Evolutionary conservation across 2,113 vertebrate species (phyloP), one percentile per base, ranked within the genome.

Genomic region (Aptenodytes patagonicus): DNA sequence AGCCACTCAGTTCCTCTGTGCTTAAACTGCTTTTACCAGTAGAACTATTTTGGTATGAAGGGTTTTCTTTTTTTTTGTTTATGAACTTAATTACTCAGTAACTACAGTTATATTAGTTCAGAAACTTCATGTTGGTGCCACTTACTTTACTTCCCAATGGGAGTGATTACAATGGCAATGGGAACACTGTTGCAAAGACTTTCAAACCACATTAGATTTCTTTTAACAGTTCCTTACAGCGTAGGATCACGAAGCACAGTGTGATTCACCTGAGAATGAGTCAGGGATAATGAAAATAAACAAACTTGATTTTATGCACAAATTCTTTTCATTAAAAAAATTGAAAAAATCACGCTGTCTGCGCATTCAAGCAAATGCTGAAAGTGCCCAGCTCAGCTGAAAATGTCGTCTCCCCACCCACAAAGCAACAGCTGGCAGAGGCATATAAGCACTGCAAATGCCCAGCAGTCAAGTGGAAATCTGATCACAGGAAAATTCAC

Each of bases 381-480:
- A 24, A 86, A 83, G 19, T 34, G 47, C 32, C 20, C 24, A 66
- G 12, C 49, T 80, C 34, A 40, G 36, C 44, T 40, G 22, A 70
- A 83, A 81, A 40, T 24, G 15, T 58, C 0, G 0, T 18, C 15
- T 65, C 7, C 14, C 16, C n/a, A 32, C 20, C 1, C 32, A 65
- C 51, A 73, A 77, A 83, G 22, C 54, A 87, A 38, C 34, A 62
- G 31, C 42, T 71, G 38, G 46, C 46, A 89, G 71, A 61, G 29
- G 42, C 8, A 11, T n/a, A n/a, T 9, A 54, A 54, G 22, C 61
- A 32, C 46, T 70, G 62, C 60, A 66, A 81, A 62, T 17, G 52
- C 29, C 46, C 51, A 58, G 14, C 16, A 42, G 22, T 31, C 46
- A 62, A n/a, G 29, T 17, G 49, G 54, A 81, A 49, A 58, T 66